Percentiles rank a stretch among this genome's conserved stretches.
phyloP scores from a whole-genome alignment of 2,888 invertebrate genomes.

The Drosophila robusta region DNA sequence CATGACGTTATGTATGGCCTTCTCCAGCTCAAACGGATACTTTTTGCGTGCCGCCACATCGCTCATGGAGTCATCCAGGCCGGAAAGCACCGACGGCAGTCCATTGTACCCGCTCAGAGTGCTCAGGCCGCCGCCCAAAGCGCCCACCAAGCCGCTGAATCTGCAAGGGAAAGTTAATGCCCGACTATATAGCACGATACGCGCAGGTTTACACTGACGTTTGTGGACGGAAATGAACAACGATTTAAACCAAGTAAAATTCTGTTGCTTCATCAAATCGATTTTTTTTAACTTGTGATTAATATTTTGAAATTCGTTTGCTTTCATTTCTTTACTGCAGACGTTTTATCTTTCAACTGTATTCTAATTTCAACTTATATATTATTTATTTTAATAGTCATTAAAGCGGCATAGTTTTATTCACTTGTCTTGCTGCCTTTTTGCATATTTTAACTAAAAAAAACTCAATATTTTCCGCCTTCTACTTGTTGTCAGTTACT shows the following conservation, averaged over 20 bases:
- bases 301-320: not conserved
- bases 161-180: constrained; percentile 84
- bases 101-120: constrained; percentile 91
- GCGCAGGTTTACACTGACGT: constrained; percentile 6
- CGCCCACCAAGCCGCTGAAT: constrained; percentile 91
- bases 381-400: not conserved
- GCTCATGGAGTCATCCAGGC: constrained; percentile 92
- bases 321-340: not conserved
- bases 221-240: constrained; percentile 1
- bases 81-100: constrained; percentile 92
- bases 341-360: not conserved
- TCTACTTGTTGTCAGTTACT: not conserved
- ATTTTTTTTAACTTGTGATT: not conserved
- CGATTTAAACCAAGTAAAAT: constrained; percentile 1
- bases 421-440: not conserved
- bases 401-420: not conserved
- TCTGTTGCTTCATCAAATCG: not conserved
- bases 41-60: constrained; percentile 93
- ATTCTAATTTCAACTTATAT: not conserved
- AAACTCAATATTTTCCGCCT: not conserved
- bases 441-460: not conserved
- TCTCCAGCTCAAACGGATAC: constrained; percentile 96
- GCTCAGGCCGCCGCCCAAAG: constrained; percentile 88
- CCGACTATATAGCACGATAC: constrained; percentile 5
- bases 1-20: constrained; percentile 97